Evolutionary conservation across 2,888 invertebrate species (phyloP).

Genomic region (Drosophila robusta): DNA sequence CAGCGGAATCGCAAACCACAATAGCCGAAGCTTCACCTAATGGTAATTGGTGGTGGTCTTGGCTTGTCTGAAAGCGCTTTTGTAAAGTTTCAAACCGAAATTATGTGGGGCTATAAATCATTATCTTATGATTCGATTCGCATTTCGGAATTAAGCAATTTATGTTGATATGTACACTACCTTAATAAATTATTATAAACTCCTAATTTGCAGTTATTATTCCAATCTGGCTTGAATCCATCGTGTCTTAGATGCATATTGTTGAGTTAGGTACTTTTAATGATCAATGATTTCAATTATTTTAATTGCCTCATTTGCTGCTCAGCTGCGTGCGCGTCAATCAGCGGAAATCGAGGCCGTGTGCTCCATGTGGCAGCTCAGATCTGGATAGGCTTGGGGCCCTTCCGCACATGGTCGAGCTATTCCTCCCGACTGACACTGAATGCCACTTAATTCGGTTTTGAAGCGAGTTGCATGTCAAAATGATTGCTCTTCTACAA

Average conservation of each 20-base stretch:
- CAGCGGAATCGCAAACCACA: background rate
- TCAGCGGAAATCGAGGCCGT: conserved; percentile 56
- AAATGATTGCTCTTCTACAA: conserved; percentile 85
- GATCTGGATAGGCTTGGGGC: conserved; percentile 7
- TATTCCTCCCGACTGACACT: conserved; percentile 68
- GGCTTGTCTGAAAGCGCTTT: background rate
- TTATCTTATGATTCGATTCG: background rate
- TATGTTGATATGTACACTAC: background rate
- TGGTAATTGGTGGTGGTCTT: background rate
- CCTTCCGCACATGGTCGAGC: conserved; percentile 11
- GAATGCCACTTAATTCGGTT: conserved; percentile 83
- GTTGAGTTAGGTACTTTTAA: background rate
- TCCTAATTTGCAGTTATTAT: background rate
- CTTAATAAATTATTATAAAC: too few species aligned
- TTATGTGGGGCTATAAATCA: background rate
- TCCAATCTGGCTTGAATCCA: too few species aligned
- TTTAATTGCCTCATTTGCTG: conserved; percentile 26
- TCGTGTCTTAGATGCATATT: too few species aligned
- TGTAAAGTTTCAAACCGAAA: background rate
- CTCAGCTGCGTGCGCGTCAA: conserved; percentile 67
- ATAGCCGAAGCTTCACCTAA: accelerated
- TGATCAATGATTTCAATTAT: background rate
- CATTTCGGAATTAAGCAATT: background rate
- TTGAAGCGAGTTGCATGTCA: conserved; percentile 83
- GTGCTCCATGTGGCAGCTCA: background rate